Evolutionary conservation across 2,113 vertebrate species (phyloP).

Genomic region (Pseudorasbora parva): DNA sequence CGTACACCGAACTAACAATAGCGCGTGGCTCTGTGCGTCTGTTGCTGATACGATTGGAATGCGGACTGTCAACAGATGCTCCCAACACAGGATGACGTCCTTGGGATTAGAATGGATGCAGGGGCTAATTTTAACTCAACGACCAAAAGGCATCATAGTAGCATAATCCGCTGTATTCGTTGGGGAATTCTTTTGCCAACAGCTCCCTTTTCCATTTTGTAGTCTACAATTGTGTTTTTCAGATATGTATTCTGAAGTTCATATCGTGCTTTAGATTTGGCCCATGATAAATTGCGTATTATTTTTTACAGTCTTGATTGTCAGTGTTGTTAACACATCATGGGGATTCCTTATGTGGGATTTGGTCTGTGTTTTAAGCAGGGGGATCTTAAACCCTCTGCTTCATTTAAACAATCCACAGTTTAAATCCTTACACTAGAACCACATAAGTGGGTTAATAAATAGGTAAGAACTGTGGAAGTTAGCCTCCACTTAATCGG

Average conservation of each 20-base stretch:
- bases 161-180: conserved; percentile 82
- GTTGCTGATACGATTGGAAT: conserved; percentile 86
- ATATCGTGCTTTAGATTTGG: not conserved
- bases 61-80: conserved; percentile 97
- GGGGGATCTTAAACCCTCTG: not conserved
- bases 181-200: conserved; percentile 75
- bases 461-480: not conserved
- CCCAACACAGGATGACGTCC: conserved; percentile 88
- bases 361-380: not conserved
- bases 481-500: not conserved
- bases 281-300: not conserved
- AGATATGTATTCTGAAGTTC: not conserved
- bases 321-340: not conserved
- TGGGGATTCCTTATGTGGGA: not conserved
- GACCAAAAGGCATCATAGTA: conserved; percentile 79
- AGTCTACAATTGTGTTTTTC: not conserved
- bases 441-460: not conserved
- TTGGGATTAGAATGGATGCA: conserved; percentile 85
- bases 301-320: not conserved
- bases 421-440: not conserved
- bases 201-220: conserved; percentile 60
- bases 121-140: conserved; percentile 89
- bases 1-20: conserved; percentile 75
- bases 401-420: not conserved
- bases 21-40: conserved; percentile 76